Base-by-base conservation (phyloP, 2,113 vertebrate genomes). In the Nothobranchius kuhntae region DNA sequence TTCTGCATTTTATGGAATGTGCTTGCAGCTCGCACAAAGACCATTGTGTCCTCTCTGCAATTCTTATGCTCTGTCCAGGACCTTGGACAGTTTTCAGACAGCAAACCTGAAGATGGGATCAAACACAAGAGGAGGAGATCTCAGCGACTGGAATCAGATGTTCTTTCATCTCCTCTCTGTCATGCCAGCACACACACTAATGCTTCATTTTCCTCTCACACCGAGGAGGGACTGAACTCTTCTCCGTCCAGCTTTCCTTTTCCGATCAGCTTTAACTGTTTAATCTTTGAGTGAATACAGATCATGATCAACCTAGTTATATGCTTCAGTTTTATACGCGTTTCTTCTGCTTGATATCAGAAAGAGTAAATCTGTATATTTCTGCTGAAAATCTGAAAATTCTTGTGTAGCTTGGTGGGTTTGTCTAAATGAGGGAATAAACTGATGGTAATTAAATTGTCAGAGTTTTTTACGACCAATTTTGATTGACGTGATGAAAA, bases 51-150 rank as follows among this genome's bases (percentile, higher is more conserved):
- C 80, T 81, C 72, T 73, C 61, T 73, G 74, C 81, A 68, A 80
- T 87, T 74, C 63, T 85, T 78, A 89, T 87, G 65, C 78, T 61
- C 71, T 57, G 56, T 80, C 77, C 78, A 51, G 76, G 77, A 75
- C 69, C 78, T 66, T 38, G 79, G 68, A 56, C 44, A 44, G 55
- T 58, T 77, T 70, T 80, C 30, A n/a, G 66, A 67, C 76, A 80
- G 76, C 63, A 44, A 60, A 68, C 81, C 69, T 53, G 75, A 80
- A 85, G 86, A 81, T 73, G 61, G 21, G 86, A 90, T 91, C 91
- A 91, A 90, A 91, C 69, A 12, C 59, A 48, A 73, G 57, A 76
- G 85, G 87, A 84, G 87, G 81, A 87, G 85, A 88, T 80, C 81
- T 88, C 73, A 21, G 77, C 45, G 77, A 89, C 80, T 68, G 71